Base-by-base conservation (phyloP, 2,888 invertebrate species). In the Aphelenchoides bicaudatus region DNA sequence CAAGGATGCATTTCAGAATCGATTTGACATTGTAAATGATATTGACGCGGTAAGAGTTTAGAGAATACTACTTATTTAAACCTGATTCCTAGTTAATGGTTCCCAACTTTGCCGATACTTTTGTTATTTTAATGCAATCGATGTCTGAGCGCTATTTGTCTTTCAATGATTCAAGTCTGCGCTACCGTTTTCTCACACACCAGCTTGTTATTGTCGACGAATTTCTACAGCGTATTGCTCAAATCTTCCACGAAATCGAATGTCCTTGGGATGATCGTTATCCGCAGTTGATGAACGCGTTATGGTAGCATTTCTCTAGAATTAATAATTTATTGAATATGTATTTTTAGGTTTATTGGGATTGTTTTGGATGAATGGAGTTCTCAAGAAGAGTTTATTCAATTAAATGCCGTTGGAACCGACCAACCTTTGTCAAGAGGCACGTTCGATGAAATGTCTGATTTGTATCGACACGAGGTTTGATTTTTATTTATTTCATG, bases 71-170 rank as follows among this genome's bases (percentile, higher is more conserved):
- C 55, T 23, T 16, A 10, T 60, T 46, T 16, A 30, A 50, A 49
- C 2, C n/a, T 2, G 21, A 25, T 56, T 59, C 47, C 37, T 46
- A 69, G 66, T 50, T 59, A 31, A 37, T 65, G 4, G 59, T 70
- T 2, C 70, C 67, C 6, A 70, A 70, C 27, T 67, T 67, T 48
- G 67, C 70, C 19, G 69, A 69, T 39, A 57, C 69, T 16, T 67
- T 67, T 31, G 58, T 67, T 29, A 46, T 67, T 8, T 30, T 67
- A 48, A 67, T 67, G 67, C 64, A 70, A 43, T 68, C 67, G 25
- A 70, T 67, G 70, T 56, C 59, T 21, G 67, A 67, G 19, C 56
- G 67, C 23, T 67, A 67, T 34, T 52, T 54, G 1, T 54, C 62
- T 16, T 51, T 67, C 34, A 63, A 62, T 13, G 69, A 70, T 23